Evolutionary conservation across 1,140 invertebrate species (phyloP).

Genomic region (Ostrea denselamellosa): DNA sequence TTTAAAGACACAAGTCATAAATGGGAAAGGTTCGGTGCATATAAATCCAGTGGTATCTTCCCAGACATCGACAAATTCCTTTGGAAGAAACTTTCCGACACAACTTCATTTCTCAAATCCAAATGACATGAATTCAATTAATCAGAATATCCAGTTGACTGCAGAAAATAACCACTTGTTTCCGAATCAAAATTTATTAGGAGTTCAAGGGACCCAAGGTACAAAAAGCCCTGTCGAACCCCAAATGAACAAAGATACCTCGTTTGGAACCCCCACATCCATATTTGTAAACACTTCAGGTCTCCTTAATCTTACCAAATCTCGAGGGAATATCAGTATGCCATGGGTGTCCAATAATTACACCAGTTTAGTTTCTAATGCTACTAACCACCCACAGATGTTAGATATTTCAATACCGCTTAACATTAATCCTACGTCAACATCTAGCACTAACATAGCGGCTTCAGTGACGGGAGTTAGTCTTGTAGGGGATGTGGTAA

Average conservation of each 20-base stretch:
- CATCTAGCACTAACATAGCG: neutral
- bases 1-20: neutral
- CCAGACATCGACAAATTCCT: neutral
- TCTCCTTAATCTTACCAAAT: slow-evolving; percentile 2
- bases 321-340: neutral
- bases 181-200: slow-evolving; percentile 1
- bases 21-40: slow-evolving; percentile 12
- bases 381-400: slow-evolving; percentile 22
- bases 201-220: slow-evolving; percentile 5
- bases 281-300: slow-evolving; percentile 21
- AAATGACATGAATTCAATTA: slow-evolving; percentile 21
- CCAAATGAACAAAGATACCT: slow-evolving; percentile 18
- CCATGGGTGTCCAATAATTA: neutral
- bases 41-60: slow-evolving; percentile 7
- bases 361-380: neutral
- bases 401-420: slow-evolving; percentile 17
- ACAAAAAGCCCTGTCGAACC: slow-evolving; percentile 27
- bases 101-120: slow-evolving; percentile 12
- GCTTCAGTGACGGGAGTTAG: neutral
- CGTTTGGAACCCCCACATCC: neutral
- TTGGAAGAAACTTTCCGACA: slow-evolving; percentile 13
- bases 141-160: neutral
- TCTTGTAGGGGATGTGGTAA: neutral
- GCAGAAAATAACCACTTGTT: slow-evolving; percentile 10
- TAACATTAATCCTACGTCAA: neutral